Conservation (phyloP, 2,113 vertebrate genomes). For the Microtus ochrogaster region DNA sequence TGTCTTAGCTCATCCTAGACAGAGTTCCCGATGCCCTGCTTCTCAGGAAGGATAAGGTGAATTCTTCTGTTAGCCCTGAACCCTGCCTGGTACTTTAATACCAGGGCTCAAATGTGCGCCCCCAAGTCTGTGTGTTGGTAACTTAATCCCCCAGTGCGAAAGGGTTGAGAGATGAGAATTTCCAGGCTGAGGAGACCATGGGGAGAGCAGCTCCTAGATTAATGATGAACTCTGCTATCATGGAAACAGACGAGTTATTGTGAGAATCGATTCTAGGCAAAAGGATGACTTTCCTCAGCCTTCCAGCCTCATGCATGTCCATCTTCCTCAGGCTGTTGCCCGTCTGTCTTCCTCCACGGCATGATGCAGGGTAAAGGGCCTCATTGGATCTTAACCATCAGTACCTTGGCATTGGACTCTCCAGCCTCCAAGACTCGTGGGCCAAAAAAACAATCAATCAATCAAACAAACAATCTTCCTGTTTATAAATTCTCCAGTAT, state of each 20-base stretch:
- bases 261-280: neutral
- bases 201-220: no score
- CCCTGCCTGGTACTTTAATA: neutral
- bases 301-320: no score
- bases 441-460: neutral
- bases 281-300: neutral
- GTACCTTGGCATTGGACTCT: neutral
- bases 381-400: neutral
- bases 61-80: neutral
- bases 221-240: neutral
- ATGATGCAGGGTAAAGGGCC: neutral
- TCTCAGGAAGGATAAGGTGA: neutral
- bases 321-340: neutral
- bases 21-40: neutral
- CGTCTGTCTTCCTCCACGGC: neutral
- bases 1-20: neutral
- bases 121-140: neutral
- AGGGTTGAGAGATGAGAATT: neutral
- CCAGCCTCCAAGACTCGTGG: neutral
- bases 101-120: neutral
- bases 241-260: neutral
- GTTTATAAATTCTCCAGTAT: neutral
- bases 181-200: neutral
- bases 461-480: neutral
- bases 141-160: neutral